Evolutionary conservation across 2,113 vertebrate genomes (phyloP).

Genomic region (Piaya cayana): DNA sequence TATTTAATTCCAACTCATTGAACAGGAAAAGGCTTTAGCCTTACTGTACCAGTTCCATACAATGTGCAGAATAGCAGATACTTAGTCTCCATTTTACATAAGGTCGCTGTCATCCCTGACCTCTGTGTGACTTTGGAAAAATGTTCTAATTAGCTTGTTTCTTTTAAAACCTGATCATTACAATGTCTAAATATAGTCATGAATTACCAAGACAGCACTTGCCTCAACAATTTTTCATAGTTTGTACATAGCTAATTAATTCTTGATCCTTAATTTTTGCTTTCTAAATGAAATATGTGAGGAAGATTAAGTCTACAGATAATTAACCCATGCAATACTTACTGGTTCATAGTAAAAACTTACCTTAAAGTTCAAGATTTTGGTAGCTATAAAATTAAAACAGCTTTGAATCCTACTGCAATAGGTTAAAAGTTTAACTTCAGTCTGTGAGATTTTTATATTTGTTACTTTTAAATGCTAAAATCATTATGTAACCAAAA

Average conservation of each 20-base stretch:
- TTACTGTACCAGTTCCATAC: conserved; percentile 84
- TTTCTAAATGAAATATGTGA: conserved; percentile 40
- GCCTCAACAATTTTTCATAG: conserved; percentile 45
- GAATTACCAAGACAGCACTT: conserved; percentile 50
- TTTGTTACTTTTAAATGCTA: not conserved
- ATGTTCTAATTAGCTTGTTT: conserved; percentile 48
- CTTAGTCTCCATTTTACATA: conserved; percentile 4
- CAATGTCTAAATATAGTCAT: conserved; percentile 46
- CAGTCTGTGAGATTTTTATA: not conserved
- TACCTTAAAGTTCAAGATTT: not conserved
- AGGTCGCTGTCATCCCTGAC: conserved; percentile 1
- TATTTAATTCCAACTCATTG: conserved; percentile 94
- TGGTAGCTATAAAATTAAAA: not conserved
- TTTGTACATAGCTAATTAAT: conserved; percentile 28
- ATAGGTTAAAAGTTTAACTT: not conserved
- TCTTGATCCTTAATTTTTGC: conserved; percentile 46
- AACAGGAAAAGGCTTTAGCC: conserved; percentile 87
- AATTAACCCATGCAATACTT: conserved; percentile 37
- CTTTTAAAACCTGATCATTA: conserved; percentile 57
- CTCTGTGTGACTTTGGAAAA: conserved; percentile 31
- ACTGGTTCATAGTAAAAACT: not conserved
- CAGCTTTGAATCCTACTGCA: not conserved
- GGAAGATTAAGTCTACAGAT: conserved; percentile 40
- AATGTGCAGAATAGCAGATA: conserved; percentile 22
- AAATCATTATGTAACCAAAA: not conserved